phyloP scores from a whole-genome alignment of 1,140 invertebrate genomes.

The Frieseomelitta varia region DNA sequence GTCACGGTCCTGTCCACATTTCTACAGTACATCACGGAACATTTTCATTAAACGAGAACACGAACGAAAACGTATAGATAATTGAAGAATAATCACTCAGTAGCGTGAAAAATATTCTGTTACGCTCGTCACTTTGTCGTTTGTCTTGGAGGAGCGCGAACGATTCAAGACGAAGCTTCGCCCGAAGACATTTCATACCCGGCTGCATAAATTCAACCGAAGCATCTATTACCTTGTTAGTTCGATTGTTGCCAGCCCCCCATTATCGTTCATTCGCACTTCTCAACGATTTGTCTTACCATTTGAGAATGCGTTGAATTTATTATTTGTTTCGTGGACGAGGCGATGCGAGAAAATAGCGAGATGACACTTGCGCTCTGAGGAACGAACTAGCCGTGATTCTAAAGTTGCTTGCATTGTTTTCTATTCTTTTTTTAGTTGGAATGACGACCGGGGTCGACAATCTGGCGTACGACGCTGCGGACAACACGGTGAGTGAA shows the following conservation, averaged over 20 bases:
- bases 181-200: constrained; percentile 32
- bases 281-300: constrained; percentile 57
- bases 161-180: not conserved
- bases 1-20: not conserved
- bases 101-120: not conserved
- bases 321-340: not conserved
- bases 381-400: too few species aligned
- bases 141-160: not conserved
- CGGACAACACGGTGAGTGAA: constrained; percentile 49
- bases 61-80: not conserved
- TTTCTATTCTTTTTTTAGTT: not conserved
- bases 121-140: not conserved
- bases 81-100: not conserved
- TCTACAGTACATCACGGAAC: not conserved
- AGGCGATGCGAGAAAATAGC: too few species aligned
- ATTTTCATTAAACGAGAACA: not conserved
- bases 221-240: constrained; percentile 67
- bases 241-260: constrained; percentile 48
- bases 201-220: constrained; percentile 63
- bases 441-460: constrained; percentile 56
- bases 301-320: constrained; percentile 33
- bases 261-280: constrained; percentile 62
- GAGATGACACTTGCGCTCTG: not conserved
- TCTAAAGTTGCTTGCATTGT: too few species aligned
- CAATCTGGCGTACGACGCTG: constrained; percentile 51